Percentiles rank a stretch among this genome's conserved stretches.
phyloP scores from a whole-genome alignment of 2,797 vertebrate species.

The Cossypha polioptera region DNA sequence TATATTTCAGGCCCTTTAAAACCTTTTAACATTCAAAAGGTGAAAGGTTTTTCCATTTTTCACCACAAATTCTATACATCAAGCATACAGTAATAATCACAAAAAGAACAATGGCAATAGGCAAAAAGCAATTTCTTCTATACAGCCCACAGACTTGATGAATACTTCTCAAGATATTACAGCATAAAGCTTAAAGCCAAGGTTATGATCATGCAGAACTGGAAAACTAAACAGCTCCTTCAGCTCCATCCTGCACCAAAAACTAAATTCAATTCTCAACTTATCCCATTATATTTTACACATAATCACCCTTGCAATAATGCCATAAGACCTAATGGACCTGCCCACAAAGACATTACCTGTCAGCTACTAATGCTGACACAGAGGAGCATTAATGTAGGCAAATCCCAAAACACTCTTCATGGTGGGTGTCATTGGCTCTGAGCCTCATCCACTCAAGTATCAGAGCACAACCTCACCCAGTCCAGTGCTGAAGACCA shows the following conservation, averaged over 20 bases:
- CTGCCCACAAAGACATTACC: background rate
- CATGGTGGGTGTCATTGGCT: background rate
- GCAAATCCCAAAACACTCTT: background rate
- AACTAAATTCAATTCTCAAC: background rate
- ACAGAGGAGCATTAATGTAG: background rate
- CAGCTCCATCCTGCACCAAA: background rate
- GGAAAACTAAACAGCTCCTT: background rate
- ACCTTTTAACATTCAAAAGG: background rate
- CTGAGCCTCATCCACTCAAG: background rate
- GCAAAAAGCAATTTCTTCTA: background rate
- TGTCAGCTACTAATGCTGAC: background rate
- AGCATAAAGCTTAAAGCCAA: background rate
- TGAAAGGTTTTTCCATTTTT: background rate
- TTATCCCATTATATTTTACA: background rate
- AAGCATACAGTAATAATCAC: background rate
- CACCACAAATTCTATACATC: background rate
- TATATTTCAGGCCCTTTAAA: background rate
- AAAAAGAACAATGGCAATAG: background rate
- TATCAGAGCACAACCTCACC: background rate
- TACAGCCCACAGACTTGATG: background rate
- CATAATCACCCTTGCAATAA: background rate
- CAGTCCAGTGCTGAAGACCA: background rate
- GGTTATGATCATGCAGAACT: background rate
- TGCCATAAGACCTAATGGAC: background rate
- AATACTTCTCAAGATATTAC: background rate